Evolutionary conservation across 2,797 vertebrate genomes (phyloP), one percentile per base, ranked within the genome.

Genomic region (Sternotherus odoratus): DNA sequence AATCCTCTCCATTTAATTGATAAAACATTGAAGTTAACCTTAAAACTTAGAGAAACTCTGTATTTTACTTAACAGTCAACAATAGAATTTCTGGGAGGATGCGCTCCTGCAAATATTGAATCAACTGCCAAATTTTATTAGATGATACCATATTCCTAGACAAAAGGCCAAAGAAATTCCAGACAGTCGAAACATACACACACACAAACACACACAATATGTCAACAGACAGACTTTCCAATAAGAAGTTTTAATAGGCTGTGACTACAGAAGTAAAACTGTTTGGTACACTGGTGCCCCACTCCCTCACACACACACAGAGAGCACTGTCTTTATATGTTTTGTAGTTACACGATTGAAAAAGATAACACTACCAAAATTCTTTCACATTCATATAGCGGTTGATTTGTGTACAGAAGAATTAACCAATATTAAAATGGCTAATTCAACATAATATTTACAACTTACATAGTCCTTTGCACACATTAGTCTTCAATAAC

Each of bases 1-100:
- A 77, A 51, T 85, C 95, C 91, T 95, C 95, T 93, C 95, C 46
- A 91, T 24, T 49, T 96, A 94, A 94, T 96, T 94, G 69, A 51
- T 60, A 56, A 86, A 89, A 89, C 6, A 50, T 51, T 2, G 72
- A 83, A 46, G 39, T 90, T 72, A 69, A 92, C 60, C 60, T 63
- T n/a, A 63, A 63, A 63, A 63, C 16, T n/a, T 33, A n/a, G 26
- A 56, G 60, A 8, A n/a, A 17, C 16, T 63, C 60, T 63, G n/a
- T n/a, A n/a, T n/a, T n/a, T n/a, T n/a, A n/a, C n/a, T n/a, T n/a
- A n/a, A 63, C 39, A 66, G 69, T 74, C 43, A 66, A 87, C 79
- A 77, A 11, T 10, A 60, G 54, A 85, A 89, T 43, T 74, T 28
- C 28, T 51, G 30, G 12, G 26, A 82, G 13, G 56, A 85, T 63